Conservation (phyloP, 2,797 vertebrate species). For the Molossus molossus region DNA sequence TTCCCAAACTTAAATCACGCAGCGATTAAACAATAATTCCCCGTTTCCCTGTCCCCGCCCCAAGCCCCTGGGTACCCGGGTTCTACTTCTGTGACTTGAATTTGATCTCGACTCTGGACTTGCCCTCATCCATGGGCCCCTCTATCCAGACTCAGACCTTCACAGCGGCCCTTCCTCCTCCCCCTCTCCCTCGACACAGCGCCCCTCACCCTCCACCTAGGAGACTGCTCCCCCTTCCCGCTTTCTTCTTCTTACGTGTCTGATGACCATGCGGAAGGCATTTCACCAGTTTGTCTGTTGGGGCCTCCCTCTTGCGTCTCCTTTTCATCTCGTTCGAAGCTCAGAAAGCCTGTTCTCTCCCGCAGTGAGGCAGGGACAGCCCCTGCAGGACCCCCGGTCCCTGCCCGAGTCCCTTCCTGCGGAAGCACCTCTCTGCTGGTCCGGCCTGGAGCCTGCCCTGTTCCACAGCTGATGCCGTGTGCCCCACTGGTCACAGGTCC, state of each 20-base stretch:
- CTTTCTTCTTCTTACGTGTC: not conserved
- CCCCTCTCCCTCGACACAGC: not conserved
- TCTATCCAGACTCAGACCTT: not conserved
- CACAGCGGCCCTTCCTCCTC: not conserved
- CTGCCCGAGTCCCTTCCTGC: not conserved
- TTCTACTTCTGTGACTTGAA: not conserved
- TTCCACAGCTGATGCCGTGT: not conserved
- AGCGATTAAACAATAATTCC: not conserved
- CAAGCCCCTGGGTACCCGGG: not conserved
- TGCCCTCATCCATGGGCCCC: too few species aligned
- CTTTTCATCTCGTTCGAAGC: not conserved
- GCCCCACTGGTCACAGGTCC: not conserved
- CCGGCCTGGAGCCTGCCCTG: not conserved
- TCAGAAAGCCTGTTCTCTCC: not conserved
- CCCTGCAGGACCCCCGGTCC: not conserved
- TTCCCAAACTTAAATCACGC: not conserved
- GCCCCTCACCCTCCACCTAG: not conserved
- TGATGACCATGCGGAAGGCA: not conserved
- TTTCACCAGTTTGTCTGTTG: not conserved
- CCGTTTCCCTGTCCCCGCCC: fast-evolving
- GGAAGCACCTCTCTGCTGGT: not conserved
- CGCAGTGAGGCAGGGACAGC: not conserved
- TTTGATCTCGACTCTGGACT: not conserved
- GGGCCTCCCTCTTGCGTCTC: not conserved
- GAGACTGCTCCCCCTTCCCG: not conserved